A percentile compares a stretch with the other conserved stretches of the same genome.
Conservation (phyloP, 2,113 vertebrate genomes). For the Alaudala cheleensis region DNA sequence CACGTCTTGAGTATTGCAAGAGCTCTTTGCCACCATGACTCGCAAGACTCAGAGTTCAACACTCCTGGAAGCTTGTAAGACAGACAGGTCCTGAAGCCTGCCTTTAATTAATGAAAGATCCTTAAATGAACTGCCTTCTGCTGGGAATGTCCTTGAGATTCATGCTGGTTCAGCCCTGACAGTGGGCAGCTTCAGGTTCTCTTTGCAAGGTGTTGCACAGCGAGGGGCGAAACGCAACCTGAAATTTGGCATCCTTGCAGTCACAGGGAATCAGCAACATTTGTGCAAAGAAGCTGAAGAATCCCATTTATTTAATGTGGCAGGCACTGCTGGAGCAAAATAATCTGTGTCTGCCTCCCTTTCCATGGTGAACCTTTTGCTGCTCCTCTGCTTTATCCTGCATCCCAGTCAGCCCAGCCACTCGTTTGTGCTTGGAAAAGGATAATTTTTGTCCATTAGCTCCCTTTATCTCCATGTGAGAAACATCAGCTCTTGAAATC, state of each 20-base stretch:
- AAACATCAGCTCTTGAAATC: not conserved
- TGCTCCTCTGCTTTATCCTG: not conserved
- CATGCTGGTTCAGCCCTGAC: not conserved
- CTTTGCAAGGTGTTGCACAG: not conserved
- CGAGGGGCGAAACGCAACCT: not conserved
- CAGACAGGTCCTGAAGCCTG: not conserved
- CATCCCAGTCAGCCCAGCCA: not conserved
- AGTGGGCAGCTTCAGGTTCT: not conserved
- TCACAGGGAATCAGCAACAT: not conserved
- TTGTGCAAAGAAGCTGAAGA: not conserved
- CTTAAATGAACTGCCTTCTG: not conserved
- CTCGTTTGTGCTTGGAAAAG: not conserved
- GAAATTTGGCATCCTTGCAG: not conserved
- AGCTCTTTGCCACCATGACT: not conserved
- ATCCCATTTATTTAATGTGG: not conserved
- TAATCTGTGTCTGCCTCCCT: not conserved
- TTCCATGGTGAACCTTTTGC: not conserved
- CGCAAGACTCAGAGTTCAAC: not conserved
- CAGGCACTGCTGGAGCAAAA: not conserved
- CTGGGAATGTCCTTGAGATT: not conserved
- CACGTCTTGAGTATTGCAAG: not conserved
- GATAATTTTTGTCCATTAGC: not conserved
- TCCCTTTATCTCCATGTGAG: not conserved
- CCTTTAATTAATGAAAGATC: not conserved
- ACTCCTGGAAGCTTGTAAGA: not conserved